Evolutionary conservation across 2,113 vertebrate genomes (phyloP).

Genomic region (Pygoscelis adeliae): DNA sequence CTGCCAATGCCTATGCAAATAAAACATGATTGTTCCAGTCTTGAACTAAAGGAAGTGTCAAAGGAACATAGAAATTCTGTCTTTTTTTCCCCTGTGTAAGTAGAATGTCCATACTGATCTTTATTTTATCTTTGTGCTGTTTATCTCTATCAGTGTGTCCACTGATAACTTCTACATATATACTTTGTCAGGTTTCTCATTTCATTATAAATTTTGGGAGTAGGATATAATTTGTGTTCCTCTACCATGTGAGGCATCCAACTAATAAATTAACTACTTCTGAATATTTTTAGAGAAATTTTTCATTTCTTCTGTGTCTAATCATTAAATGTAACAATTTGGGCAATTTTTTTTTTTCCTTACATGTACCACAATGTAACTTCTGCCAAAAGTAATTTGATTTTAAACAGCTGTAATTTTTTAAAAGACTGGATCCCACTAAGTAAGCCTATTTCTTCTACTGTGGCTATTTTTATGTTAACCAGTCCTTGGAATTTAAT

Average conservation of each 20-base stretch:
- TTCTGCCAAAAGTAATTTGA: background rate
- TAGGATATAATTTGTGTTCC: background rate
- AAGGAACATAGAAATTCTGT: background rate
- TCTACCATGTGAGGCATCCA: background rate
- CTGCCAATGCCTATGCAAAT: background rate
- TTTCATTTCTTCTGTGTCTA: background rate
- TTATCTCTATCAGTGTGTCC: background rate
- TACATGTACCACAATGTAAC: background rate
- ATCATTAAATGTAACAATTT: background rate
- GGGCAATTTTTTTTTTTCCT: background rate
- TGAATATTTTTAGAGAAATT: background rate
- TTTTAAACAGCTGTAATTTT: constrained; percentile 23
- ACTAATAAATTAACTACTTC: background rate
- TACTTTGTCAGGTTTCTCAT: background rate
- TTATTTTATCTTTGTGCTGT: background rate
- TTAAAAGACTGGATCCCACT: background rate
- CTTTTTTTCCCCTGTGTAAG: background rate
- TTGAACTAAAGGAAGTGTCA: background rate
- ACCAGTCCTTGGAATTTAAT: background rate
- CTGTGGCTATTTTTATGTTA: constrained; percentile 21
- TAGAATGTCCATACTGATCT: background rate
- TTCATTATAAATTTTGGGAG: background rate
- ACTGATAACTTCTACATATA: background rate
- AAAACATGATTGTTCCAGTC: background rate
- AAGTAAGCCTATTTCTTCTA: background rate